Evolutionary conservation across 2,888 invertebrate genomes (phyloP).

Genomic region (Lepidocyrtoides sp.): DNA sequence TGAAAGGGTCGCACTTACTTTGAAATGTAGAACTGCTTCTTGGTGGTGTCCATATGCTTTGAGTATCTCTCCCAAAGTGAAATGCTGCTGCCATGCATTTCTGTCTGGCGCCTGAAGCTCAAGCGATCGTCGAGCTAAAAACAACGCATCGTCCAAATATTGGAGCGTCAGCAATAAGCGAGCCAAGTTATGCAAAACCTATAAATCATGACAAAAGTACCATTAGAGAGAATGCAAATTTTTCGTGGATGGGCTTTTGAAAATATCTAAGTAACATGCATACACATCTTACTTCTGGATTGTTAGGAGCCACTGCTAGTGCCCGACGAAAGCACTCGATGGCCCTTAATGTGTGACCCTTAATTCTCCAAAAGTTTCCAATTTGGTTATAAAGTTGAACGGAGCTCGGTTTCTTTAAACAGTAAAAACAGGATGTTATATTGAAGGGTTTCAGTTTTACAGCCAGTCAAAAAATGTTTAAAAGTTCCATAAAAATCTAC

Average conservation of each 20-base stretch:
- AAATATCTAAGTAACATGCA: neutral
- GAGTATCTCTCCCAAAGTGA: slow-evolving; percentile 96
- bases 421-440: too few relatives aligned
- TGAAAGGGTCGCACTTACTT: slow-evolving; percentile 86
- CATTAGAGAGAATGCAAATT: too few relatives aligned
- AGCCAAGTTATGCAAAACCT: slow-evolving; percentile 94
- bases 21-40: slow-evolving; percentile 94
- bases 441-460: too few relatives aligned
- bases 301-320: slow-evolving; percentile 94
- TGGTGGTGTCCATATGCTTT: slow-evolving; percentile 96
- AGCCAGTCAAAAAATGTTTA: too few relatives aligned
- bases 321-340: slow-evolving; percentile 96
- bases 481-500: too few relatives aligned
- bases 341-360: slow-evolving; percentile 94
- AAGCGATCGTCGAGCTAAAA: slow-evolving; percentile 92
- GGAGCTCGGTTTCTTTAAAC: slow-evolving; percentile 94
- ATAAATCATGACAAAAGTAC: slow-evolving; percentile 82
- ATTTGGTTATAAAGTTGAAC: slow-evolving; percentile 96
- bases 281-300: slow-evolving; percentile 90
- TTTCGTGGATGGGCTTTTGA: too few relatives aligned
- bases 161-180: slow-evolving; percentile 94
- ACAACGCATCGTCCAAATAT: slow-evolving; percentile 96
- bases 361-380: slow-evolving; percentile 95
- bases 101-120: slow-evolving; percentile 95
- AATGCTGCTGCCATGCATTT: slow-evolving; percentile 96